phyloP scores from a whole-genome alignment of 2,797 vertebrate species.

The Hippopotamyrus pictus region DNA sequence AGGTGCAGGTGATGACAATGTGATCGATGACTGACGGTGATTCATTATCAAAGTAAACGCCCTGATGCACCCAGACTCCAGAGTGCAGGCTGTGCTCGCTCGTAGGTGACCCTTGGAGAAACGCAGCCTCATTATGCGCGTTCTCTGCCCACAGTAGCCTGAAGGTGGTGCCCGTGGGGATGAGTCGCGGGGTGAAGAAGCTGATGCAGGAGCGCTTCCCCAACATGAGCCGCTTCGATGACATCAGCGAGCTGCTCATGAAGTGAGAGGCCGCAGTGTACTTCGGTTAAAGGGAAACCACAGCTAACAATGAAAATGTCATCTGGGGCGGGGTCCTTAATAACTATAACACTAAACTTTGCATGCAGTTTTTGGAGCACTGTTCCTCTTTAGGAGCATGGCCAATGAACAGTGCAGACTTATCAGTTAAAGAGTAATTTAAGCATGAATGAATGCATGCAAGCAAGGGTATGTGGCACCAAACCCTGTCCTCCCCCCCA shows the following conservation, averaged over 20 bases:
- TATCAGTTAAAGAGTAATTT: not conserved
- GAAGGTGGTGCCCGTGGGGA: conserved; percentile 86
- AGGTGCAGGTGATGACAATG: conserved; percentile 57
- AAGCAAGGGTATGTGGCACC: not conserved
- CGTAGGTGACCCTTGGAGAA: rapidly evolving
- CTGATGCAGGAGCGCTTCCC: conserved; percentile 87
- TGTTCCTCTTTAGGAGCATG: not conserved
- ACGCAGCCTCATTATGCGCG: not conserved
- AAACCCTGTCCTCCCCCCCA: not conserved
- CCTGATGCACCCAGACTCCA: conserved; percentile 52
- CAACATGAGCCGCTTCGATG: conserved; percentile 83
- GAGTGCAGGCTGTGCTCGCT: rapidly evolving
- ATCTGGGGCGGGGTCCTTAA: not conserved
- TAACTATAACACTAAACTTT: not conserved
- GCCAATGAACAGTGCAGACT: not conserved
- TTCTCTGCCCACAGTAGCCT: conserved; percentile 66
- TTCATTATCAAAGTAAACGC: conserved; percentile 73
- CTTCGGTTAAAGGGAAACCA: not conserved
- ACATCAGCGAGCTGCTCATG: conserved; percentile 88
- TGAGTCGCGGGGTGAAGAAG: conserved; percentile 87
- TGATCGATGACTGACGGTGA: conserved; percentile 63
- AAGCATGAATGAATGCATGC: not conserved
- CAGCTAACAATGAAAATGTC: not conserved
- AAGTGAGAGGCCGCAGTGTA: conserved; percentile 57
- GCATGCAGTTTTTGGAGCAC: not conserved